phyloP scores from a whole-genome alignment of 2,797 vertebrate species.

The Lutjanus argentimaculatus region DNA sequence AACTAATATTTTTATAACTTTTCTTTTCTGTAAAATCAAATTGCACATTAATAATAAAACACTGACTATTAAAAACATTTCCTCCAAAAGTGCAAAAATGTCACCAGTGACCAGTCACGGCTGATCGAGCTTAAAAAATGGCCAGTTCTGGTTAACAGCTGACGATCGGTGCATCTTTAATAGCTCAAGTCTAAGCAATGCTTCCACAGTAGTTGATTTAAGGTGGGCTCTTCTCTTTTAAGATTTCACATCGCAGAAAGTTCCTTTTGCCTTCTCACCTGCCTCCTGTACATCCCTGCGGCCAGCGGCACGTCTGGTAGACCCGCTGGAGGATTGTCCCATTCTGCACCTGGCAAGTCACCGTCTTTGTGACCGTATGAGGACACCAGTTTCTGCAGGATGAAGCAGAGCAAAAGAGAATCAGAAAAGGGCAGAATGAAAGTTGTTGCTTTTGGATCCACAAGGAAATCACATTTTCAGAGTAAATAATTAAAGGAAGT shows the following conservation, averaged over 20 bases:
- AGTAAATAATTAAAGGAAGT: constrained; percentile 21
- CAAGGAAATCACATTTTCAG: constrained; percentile 19
- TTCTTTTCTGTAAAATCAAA: too few relatives aligned
- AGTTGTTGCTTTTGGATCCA: constrained; percentile 18
- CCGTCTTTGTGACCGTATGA: constrained; percentile 90
- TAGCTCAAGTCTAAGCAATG: too few relatives aligned
- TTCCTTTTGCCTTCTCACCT: constrained; percentile 84
- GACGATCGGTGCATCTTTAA: too few relatives aligned
- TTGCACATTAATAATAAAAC: too few relatives aligned
- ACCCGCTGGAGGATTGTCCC: constrained; percentile 94
- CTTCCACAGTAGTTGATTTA: background rate
- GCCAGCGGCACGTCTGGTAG: constrained; percentile 95
- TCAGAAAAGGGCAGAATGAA: constrained; percentile 25
- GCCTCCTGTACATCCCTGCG: constrained; percentile 91
- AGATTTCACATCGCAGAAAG: background rate
- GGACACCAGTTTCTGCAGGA: constrained; percentile 95
- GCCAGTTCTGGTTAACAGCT: too few relatives aligned
- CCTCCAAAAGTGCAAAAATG: too few relatives aligned
- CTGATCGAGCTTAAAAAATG: too few relatives aligned
- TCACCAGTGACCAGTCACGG: too few relatives aligned
- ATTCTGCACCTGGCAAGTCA: constrained; percentile 95
- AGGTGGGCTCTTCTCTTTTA: background rate
- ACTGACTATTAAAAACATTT: too few relatives aligned
- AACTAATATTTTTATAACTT: too few relatives aligned
- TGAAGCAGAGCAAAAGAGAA: constrained; percentile 11